Base-by-base conservation (phyloP, 2,113 vertebrate species). In the Donacobius atricapilla region DNA sequence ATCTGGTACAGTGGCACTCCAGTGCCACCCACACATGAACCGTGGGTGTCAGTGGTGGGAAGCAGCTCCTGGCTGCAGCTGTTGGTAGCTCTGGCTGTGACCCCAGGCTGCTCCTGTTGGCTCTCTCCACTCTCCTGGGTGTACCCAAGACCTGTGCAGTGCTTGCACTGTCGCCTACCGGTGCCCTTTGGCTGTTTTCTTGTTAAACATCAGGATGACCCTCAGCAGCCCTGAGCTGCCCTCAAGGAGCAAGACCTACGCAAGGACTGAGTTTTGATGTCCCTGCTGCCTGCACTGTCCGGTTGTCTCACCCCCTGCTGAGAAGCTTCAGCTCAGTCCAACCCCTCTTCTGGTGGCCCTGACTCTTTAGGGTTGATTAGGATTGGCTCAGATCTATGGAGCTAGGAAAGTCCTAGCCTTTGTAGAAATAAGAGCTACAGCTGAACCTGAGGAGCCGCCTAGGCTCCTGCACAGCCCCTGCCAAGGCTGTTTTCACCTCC, bases 241-340 rank as follows among this genome's bases (percentile, higher is more conserved):
- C 65, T 73, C 15, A 44, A 30, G 50, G 61, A 50, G 45, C 35
- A 39, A 31, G 15, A n/a, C 23, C 57, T 33, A 40, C 37, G 37
- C 30, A 12, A 24, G 37, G 45, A 6, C 37, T 13, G 37, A 51
- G 56, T 27, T 76, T 25, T 71, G 51, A 23, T 37, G 63, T 19
- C 27, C 14, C 28, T 44, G 0, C 30, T 42, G 33, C 30, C 20
- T 42, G 24, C 15, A 2, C 14, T 60, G 48, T 18, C 14, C 7
- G 1, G 1, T 9, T 5, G 1, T 22, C 18, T 11, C 3, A 33
- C 2, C 7, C 15, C 0, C 5, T 10, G 19, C 25, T 40, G 40
- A 82, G 50, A 11, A n/a, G 14, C n/a, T 83, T 61, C 31, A 48
- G 44, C 53, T 83, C 30, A 20, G 16, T 57, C 3, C 31, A 24